These are phyloP conservation scores for Acridotheres tristis DNA, from an alignment of 2,797 vertebrate genomes.

Conservation along the genomic window DNA sequence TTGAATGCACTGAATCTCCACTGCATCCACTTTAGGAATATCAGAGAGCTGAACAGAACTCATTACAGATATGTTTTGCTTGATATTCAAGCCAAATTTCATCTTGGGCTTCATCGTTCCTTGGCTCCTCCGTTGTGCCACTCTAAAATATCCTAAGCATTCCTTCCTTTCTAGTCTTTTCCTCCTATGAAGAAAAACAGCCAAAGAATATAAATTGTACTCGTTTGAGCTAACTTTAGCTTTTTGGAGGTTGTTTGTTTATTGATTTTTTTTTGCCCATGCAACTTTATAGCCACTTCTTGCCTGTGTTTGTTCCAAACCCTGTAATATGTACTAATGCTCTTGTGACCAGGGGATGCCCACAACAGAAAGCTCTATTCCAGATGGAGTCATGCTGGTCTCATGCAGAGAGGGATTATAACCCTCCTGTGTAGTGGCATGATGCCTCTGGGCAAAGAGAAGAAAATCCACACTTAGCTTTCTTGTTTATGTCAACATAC, in stretches of 20 bases:
- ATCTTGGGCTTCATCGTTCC: background rate
- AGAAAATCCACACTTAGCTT: conserved; percentile 41
- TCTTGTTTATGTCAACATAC: conserved; percentile 56
- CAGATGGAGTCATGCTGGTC: conserved; percentile 48
- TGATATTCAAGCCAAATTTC: background rate
- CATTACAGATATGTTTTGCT: background rate
- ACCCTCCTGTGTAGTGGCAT: conserved; percentile 36
- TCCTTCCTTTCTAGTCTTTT: background rate
- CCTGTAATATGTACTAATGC: conserved; percentile 10
- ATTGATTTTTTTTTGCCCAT: background rate
- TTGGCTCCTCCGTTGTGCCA: background rate
- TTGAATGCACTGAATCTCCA: background rate
- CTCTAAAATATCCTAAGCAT: background rate
- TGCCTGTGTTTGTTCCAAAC: conserved; percentile 10
- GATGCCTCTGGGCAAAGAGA: conserved; percentile 54
- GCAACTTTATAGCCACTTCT: background rate
- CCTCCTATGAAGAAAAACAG: background rate
- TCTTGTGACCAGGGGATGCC: conserved; percentile 45
- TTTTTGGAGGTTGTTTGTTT: background rate
- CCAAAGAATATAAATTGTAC: background rate
- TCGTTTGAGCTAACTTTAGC: background rate
- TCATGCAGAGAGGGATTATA: conserved; percentile 50
- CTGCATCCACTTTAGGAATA: background rate
- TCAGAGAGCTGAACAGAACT: background rate
- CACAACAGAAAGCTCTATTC: conserved; percentile 56